These are phyloP conservation scores for Lophochroa leadbeateri DNA, from an alignment of 2,113 vertebrate species.

Conservation along the genomic window DNA sequence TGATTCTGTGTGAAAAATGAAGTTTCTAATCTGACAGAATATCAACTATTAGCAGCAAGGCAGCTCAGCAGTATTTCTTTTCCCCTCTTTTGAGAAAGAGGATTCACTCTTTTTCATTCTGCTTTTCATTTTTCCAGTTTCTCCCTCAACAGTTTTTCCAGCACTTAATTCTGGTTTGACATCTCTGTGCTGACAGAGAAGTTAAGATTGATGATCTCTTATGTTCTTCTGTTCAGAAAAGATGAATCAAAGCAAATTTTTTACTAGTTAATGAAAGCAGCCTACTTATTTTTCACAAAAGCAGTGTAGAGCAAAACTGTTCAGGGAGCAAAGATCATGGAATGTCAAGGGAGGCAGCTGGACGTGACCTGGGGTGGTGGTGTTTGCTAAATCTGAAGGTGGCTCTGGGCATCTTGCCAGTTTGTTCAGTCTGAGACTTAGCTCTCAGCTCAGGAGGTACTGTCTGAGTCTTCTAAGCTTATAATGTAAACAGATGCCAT, in stretches of 20 bases:
- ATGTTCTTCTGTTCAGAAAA: not conserved
- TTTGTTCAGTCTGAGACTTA: not conserved
- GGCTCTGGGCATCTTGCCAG: not conserved
- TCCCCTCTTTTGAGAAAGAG: not conserved
- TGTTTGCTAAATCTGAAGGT: not conserved
- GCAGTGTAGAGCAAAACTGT: not conserved
- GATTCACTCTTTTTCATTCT: not conserved
- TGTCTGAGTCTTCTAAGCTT: not conserved
- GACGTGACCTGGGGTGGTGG: not conserved
- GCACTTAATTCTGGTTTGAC: conserved; percentile 17
- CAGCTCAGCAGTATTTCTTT: not conserved
- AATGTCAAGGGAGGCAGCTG: not conserved
- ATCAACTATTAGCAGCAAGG: not conserved
- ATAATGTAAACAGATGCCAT: not conserved
- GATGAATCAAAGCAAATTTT: conserved; percentile 17
- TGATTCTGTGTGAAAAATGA: not conserved
- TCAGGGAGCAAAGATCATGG: not conserved
- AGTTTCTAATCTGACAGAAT: not conserved
- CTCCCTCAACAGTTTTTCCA: conserved; percentile 22
- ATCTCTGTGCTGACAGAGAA: conserved; percentile 9
- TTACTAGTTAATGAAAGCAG: not conserved
- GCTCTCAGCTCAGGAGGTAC: not conserved
- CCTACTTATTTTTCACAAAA: not conserved
- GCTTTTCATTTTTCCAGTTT: not conserved
- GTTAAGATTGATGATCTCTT: conserved; percentile 14